Percentiles rank a stretch among this genome's conserved stretches.
Conservation (phyloP, 2,888 invertebrate genomes). For the Ctenicera cuprea region DNA sequence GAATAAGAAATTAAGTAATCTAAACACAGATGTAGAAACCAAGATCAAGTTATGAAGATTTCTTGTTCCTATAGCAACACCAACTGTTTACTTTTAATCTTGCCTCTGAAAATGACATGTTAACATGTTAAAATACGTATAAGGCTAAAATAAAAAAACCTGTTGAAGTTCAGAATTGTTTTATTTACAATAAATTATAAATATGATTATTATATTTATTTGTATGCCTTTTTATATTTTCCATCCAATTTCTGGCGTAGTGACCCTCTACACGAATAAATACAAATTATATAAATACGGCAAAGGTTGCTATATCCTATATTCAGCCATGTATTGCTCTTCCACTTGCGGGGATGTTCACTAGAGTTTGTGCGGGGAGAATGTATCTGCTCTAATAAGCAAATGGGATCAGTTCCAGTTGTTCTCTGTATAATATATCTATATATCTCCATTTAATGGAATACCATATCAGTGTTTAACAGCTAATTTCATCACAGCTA, state of each 20-base stretch:
- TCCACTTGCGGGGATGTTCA: slow-evolving; percentile 14
- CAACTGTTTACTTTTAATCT: too few relatives aligned
- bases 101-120: too few relatives aligned
- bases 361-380: slow-evolving; percentile 21
- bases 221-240: too few relatives aligned
- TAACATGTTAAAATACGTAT: too few relatives aligned
- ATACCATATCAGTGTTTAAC: slow-evolving; percentile 44
- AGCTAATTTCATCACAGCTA: slow-evolving; percentile 41
- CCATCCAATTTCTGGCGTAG: neutral
- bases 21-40: too few relatives aligned
- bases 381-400: slow-evolving; percentile 41
- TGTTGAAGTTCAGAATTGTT: too few relatives aligned
- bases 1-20: too few relatives aligned
- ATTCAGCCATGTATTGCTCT: neutral
- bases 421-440: slow-evolving; percentile 31
- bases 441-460: slow-evolving; percentile 40
- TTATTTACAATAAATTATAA: too few relatives aligned
- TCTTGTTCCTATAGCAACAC: too few relatives aligned
- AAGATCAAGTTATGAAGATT: too few relatives aligned
- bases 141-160: too few relatives aligned
- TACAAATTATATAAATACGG: neutral
- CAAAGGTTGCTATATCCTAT: neutral
- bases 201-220: too few relatives aligned
- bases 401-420: slow-evolving; percentile 46
- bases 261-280: neutral